Evolutionary conservation across 2,888 invertebrate genomes (phyloP).

Genomic region (Chrysopilus asiliformis): DNA sequence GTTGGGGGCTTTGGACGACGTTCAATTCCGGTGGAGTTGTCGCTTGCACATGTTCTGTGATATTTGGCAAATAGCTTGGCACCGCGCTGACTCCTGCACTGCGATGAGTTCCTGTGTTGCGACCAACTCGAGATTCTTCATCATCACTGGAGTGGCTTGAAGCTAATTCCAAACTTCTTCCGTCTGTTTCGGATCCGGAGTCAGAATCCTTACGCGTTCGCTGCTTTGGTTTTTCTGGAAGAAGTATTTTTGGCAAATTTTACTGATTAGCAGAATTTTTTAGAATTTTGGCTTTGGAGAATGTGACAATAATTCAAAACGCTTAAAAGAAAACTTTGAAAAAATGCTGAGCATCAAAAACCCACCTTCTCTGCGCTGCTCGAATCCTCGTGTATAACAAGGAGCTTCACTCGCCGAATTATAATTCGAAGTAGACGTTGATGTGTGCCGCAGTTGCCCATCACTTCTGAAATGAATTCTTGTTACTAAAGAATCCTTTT

Average conservation of each 20-base stretch:
- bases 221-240: constrained; percentile 28
- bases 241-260: too few relatives aligned
- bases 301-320: too few relatives aligned
- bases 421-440: constrained; percentile 77
- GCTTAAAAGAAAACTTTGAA: too few relatives aligned
- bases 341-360: constrained; percentile 1
- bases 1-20: constrained; percentile 50
- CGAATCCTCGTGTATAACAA: constrained; percentile 52
- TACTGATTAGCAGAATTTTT: too few relatives aligned
- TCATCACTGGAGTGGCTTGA: constrained; percentile 95
- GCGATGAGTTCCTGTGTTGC: constrained; percentile 36
- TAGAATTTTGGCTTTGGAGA: too few relatives aligned
- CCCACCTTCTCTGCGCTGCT: constrained; percentile 26
- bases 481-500: not conserved
- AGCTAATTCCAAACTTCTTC: constrained; percentile 76
- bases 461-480: constrained; percentile 47
- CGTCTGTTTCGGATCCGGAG: constrained; percentile 68
- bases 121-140: constrained; percentile 43
- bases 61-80: constrained; percentile 47
- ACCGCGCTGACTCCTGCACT: constrained; percentile 35
- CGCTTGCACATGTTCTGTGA: constrained; percentile 43
- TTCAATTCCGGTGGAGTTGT: constrained; percentile 49
- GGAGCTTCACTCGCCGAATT: constrained; percentile 69
- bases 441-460: constrained; percentile 68
- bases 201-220: constrained; percentile 51